Conservation (phyloP, 2,797 vertebrate genomes). For the Bovichtus diacanthus region DNA sequence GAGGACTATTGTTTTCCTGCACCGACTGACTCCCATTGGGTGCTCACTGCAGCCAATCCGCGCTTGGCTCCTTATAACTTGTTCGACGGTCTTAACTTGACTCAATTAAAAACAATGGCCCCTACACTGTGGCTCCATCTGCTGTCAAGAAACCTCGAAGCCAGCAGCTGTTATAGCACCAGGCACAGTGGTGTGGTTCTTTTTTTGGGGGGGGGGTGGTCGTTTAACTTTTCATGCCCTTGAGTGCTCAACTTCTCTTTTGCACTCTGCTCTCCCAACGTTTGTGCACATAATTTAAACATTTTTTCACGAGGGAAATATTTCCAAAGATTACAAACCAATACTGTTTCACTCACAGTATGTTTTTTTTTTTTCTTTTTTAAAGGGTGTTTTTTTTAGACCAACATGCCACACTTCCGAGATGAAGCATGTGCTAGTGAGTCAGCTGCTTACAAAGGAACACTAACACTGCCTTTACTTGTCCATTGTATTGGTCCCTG, state of each 20-base stretch:
- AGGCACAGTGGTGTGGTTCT: neutral
- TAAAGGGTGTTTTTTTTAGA: neutral
- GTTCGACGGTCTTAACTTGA: slow-evolving; percentile 17
- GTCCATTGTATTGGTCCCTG: neutral
- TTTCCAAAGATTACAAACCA: neutral
- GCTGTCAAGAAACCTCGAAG: slow-evolving; percentile 60
- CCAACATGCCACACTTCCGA: neutral
- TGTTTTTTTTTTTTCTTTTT: neutral
- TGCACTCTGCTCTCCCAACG: neutral
- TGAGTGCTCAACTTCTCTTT: neutral
- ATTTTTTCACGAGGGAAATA: neutral
- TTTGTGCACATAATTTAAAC: neutral
- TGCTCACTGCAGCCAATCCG: slow-evolving; percentile 65
- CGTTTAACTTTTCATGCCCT: neutral
- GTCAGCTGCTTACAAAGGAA: neutral
- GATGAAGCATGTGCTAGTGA: neutral
- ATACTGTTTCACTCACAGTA: neutral
- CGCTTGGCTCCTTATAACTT: slow-evolving; percentile 11
- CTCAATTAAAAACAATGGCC: slow-evolving; percentile 27
- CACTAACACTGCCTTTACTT: neutral
- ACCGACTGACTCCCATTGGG: slow-evolving; percentile 58
- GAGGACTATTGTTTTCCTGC: slow-evolving; percentile 76
- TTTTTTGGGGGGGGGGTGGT: neutral
- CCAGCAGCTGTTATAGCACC: neutral
- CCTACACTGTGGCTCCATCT: slow-evolving; percentile 78